phyloP scores from a whole-genome alignment of 2,113 vertebrate genomes.

The Burhinus bistriatus region DNA sequence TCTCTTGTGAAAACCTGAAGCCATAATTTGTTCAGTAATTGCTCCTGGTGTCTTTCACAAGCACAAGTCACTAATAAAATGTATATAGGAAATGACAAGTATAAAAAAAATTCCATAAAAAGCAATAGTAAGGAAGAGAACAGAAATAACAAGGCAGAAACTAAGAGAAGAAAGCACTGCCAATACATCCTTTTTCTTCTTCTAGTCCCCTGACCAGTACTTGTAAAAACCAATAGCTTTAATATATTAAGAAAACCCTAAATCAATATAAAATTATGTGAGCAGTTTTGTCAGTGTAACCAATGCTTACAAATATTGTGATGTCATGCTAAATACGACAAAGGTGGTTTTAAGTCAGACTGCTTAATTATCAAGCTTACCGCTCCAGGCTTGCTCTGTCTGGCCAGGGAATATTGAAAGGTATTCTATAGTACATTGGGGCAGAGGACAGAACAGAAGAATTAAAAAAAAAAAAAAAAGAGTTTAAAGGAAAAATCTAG shows the following conservation, averaged over 20 bases:
- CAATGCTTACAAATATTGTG: constrained; percentile 60
- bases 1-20: not conserved
- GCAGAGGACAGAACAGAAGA: constrained; percentile 80
- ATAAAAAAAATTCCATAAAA: not conserved
- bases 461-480: constrained; percentile 58
- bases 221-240: not conserved
- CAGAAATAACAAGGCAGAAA: constrained; percentile 14
- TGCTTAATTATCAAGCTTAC: constrained; percentile 84
- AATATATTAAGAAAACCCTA: not conserved
- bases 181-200: not conserved
- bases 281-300: constrained; percentile 66
- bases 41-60: not conserved
- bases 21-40: not conserved
- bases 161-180: constrained; percentile 35
- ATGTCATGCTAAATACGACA: constrained; percentile 68
- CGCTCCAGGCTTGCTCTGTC: constrained; percentile 93
- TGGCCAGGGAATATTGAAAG: constrained; percentile 99
- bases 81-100: not conserved
- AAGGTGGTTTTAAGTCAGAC: constrained; percentile 57
- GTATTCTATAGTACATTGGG: constrained; percentile 90
- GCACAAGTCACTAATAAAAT: not conserved
- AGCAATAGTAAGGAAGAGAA: constrained; percentile 31
- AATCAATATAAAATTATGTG: not conserved
- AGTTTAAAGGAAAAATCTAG: constrained; percentile 18
- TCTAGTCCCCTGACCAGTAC: constrained; percentile 25